A percentile compares a stretch with the other conserved stretches of the same genome.
Evolutionary conservation across 1,140 invertebrate species (phyloP).

Genomic region (Ostrea edulis): DNA sequence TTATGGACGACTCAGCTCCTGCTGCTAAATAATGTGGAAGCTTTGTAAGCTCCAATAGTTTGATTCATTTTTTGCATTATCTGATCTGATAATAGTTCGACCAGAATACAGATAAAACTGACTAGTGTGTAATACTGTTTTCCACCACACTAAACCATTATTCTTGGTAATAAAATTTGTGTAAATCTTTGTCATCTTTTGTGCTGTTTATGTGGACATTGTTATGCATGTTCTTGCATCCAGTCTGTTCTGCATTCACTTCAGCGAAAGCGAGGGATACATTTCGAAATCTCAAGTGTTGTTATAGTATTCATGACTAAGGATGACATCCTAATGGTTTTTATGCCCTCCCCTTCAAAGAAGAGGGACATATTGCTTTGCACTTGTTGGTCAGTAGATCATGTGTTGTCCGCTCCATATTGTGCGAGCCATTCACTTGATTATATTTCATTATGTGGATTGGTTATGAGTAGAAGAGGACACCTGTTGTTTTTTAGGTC

Average conservation of each 20-base stretch:
- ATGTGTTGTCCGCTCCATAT: too few species aligned
- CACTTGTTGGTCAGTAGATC: too few species aligned
- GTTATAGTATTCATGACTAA: too few species aligned
- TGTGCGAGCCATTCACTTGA: too few species aligned
- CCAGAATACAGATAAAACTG: not conserved
- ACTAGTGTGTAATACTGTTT: constrained; percentile 11
- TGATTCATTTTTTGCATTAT: not conserved
- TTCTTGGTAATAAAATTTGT: constrained; percentile 13
- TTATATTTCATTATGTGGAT: too few species aligned
- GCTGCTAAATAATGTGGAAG: not conserved
- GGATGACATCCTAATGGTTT: not conserved
- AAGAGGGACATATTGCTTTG: too few species aligned
- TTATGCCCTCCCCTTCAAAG: too few species aligned
- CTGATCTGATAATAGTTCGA: not conserved
- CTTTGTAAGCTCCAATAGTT: not conserved
- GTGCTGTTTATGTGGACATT: not conserved
- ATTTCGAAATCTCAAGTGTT: too few species aligned
- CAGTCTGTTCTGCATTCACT: not conserved
- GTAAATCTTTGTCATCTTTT: not conserved
- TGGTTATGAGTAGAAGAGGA: too few species aligned
- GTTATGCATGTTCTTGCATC: too few species aligned
- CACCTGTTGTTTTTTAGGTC: too few species aligned
- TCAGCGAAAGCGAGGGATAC: too few species aligned
- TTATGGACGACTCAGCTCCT: not conserved
- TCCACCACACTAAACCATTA: not conserved